These are phyloP conservation scores for Oophaga sylvatica DNA, from an alignment of 2,797 vertebrate genomes.

Conservation along the genomic window DNA sequence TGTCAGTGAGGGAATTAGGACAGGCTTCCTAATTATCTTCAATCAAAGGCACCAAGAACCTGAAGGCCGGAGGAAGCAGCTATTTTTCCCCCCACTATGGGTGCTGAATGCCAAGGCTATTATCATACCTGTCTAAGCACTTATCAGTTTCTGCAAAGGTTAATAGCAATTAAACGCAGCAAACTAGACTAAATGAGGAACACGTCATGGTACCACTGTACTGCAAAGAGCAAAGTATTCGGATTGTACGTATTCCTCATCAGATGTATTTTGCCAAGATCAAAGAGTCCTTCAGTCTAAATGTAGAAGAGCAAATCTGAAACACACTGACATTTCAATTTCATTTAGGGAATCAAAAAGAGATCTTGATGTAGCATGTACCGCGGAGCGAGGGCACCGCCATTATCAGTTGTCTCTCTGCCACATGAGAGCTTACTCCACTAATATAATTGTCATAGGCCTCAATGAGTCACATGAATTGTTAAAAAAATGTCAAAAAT, in stretches of 20 bases:
- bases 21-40: constrained; percentile 81
- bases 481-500: constrained; percentile 25
- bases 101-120: constrained; percentile 77
- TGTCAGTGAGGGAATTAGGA: constrained; percentile 72
- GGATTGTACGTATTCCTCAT: constrained; percentile 71
- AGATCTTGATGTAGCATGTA: constrained; percentile 48
- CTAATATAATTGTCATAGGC: constrained; percentile 43
- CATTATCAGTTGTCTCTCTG: constrained; percentile 51
- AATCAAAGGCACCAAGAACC: constrained; percentile 75
- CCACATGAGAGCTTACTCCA: constrained; percentile 46
- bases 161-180: constrained; percentile 89
- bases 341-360: constrained; percentile 49
- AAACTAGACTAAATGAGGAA: constrained; percentile 82
- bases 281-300: constrained; percentile 59
- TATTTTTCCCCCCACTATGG: constrained; percentile 79
- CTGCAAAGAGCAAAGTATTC: constrained; percentile 75
- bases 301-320: constrained; percentile 57
- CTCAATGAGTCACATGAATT: constrained; percentile 37
- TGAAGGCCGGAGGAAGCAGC: constrained; percentile 76
- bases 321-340: constrained; percentile 58
- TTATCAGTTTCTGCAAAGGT: constrained; percentile 85
- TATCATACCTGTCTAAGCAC: constrained; percentile 86
- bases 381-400: constrained; percentile 57
- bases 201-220: constrained; percentile 78
- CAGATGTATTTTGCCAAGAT: constrained; percentile 66